Evolutionary conservation across 2,888 invertebrate species (phyloP), one percentile per base, ranked within the genome.

Genomic region (Eucera pruinosa): DNA sequence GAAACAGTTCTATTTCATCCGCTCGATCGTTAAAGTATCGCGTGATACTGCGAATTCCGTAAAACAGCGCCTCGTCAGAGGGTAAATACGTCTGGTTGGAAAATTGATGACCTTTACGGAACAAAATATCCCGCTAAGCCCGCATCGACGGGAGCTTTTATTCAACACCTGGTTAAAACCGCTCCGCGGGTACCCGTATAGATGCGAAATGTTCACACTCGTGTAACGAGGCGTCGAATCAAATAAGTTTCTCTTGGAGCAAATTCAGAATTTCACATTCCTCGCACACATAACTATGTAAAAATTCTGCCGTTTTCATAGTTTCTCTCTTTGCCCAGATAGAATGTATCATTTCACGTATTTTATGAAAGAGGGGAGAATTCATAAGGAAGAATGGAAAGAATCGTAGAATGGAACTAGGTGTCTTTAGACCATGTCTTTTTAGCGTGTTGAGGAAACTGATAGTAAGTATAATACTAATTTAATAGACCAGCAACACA

Each of bases 191-290:
- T 23, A 13, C 54, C 65, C 55, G 70, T 55, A 66, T 58, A 25
- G 20, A 58, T n/a, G 39, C 39, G 36, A 48, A 18, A 36, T 41
- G 18, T 41, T 50, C 62, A 15, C 39, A 39, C 50, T 20, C 68
- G 57, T 50, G 18, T 36, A 68, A 52, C 60, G 60, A 71, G 62
- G 15, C 67, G 36, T 23, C 54, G 30, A 67, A 58, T 55, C 62
- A 33, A 68, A 77, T 74, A 61, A 68, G 70, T 84, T 82, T 82
- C 84, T 81, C 82, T 66, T 50, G 73, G 78, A 78, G 79, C 52
- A 76, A 81, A 78, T 81, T 81, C 74, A 69, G 73, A 82, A 82
- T 82, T 84, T 84, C 84, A 81, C 84, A 84, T 84, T 84, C 69
- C 76, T 54, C 60, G 67, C 55, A 41, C 69, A 41, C 69, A 80